Base-by-base conservation (phyloP, 2,888 invertebrate genomes). In the Dendrolimus houi region DNA sequence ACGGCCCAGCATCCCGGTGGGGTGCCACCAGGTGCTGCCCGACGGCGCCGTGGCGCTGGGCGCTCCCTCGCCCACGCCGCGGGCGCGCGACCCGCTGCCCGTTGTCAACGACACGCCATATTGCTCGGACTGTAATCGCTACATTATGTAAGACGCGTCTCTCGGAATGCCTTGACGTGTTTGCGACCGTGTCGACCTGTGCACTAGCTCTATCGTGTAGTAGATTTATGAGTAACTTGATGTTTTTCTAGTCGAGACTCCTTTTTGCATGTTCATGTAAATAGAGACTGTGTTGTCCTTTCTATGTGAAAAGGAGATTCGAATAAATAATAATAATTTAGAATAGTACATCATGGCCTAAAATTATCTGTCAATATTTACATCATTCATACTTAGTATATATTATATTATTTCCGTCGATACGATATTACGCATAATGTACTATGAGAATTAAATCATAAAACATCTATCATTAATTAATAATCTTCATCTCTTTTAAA, bases 121-220 rank as follows among this genome's bases (percentile, higher is more conserved):
- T 84, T 97, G 98, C 92, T 93, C 94, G 78, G 95, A 95, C 78
- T 98, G 97, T 92, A 96, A 95, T 89, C 93, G 95, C 85, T 93
- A 95, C 79, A 96, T 97, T 86, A 95, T 95, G 97, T 97, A 94
- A 95, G 95, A 94, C 91, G 87, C 85, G 79, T 72, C 77, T 72
- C 73, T 70, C 74, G 75, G 82, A 79, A 83, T 88, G 88, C 81
- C 85, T 82, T 83, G 81, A 81, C 84, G 85, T 85, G 85, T 87
- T 87, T 89, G 89, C 89, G 83, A 86, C 88, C 89, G 89, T 89
- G 89, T 87, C 89, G 87, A 85, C 81, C 81, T 88, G 81, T 87
- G 87, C 81, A 75, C 72, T 84, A 81, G 79, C 72, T 75, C 68
- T 81, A 75, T 77, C 71, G 75, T 76, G 77, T 79, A 71, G 77